These are phyloP conservation scores for Molossus alvarezi DNA, from an alignment of 2,797 vertebrate species.

Conservation along the genomic window DNA sequence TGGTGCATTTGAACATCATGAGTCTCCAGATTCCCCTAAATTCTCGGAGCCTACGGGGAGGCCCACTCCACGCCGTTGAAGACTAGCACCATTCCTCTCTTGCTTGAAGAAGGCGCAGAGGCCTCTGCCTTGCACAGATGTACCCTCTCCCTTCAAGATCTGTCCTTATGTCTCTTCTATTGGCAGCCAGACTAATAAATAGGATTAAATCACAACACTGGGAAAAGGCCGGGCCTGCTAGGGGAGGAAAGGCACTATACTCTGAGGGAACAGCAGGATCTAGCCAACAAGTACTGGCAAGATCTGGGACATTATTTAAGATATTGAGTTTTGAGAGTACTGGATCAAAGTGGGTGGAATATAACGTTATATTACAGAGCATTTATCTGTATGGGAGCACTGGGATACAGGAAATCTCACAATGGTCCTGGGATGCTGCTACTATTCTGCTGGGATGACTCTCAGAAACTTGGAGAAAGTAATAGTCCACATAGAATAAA, in stretches of 20 bases:
- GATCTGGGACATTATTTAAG: not conserved
- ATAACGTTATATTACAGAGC: not conserved
- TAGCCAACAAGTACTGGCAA: not conserved
- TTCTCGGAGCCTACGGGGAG: not conserved
- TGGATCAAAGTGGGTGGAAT: not conserved
- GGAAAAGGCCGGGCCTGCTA: not conserved
- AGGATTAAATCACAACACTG: slow-evolving; percentile 26
- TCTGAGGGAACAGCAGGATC: not conserved
- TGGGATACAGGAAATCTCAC: not conserved
- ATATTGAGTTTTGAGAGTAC: not conserved
- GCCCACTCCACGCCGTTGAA: not conserved
- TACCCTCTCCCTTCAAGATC: not conserved
- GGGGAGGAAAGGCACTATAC: not conserved
- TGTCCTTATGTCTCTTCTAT: not conserved
- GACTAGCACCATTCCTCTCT: not conserved
- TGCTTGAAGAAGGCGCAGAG: not conserved
- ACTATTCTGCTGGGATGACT: not conserved
- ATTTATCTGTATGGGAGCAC: not conserved
- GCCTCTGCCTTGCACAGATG: not conserved
- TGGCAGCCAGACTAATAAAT: slow-evolving; percentile 51
- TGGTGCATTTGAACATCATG: not conserved
- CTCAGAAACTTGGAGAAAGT: slow-evolving; percentile 27
- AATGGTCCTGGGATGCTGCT: not conserved
- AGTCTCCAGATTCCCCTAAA: slow-evolving; percentile 1
- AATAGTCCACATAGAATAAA: slow-evolving; percentile 14